These are phyloP conservation scores for Cephus nigrinus DNA, from an alignment of 2,888 invertebrate species.

Conservation along the genomic window DNA sequence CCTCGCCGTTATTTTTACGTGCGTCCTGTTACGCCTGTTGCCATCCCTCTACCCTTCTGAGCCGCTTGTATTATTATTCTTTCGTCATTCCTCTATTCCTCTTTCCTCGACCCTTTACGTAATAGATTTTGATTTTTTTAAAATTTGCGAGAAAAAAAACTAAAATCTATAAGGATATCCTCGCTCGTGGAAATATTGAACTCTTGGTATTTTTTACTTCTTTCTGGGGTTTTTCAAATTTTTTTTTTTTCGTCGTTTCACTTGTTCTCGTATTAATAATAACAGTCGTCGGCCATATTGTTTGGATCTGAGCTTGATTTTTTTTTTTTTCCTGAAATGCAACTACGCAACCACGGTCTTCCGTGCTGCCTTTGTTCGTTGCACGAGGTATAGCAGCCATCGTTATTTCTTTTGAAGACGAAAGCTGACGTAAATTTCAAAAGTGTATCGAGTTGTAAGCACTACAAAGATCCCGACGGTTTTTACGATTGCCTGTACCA, in stretches of 20 bases:
- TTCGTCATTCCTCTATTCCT: not conserved
- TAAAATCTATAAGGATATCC: no score
- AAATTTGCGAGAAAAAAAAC: no score
- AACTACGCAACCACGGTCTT: not conserved
- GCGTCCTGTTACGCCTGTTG: slow-evolving; percentile 12
- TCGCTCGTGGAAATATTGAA: not conserved
- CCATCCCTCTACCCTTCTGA: not conserved
- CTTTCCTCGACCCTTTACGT: not conserved
- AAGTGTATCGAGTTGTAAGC: not conserved
- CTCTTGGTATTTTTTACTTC: not conserved
- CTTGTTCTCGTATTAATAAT: not conserved
- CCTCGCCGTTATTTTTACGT: slow-evolving; percentile 21
- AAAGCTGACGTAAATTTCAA: not conserved
- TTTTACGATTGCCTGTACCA: not conserved
- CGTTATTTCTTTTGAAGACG: not conserved
- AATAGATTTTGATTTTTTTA: no score
- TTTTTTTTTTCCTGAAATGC: not conserved
- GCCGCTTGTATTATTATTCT: not conserved
- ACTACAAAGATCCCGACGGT: not conserved
- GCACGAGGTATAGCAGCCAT: not conserved
- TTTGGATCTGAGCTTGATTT: not conserved
- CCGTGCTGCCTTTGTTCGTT: not conserved
- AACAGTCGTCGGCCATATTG: not conserved
- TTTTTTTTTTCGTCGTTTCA: no score
- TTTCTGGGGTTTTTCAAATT: no score